Percentiles rank a stretch among this genome's conserved stretches.
Conservation (phyloP, 1,140 invertebrate genomes). For the Lucilia cuprina region DNA sequence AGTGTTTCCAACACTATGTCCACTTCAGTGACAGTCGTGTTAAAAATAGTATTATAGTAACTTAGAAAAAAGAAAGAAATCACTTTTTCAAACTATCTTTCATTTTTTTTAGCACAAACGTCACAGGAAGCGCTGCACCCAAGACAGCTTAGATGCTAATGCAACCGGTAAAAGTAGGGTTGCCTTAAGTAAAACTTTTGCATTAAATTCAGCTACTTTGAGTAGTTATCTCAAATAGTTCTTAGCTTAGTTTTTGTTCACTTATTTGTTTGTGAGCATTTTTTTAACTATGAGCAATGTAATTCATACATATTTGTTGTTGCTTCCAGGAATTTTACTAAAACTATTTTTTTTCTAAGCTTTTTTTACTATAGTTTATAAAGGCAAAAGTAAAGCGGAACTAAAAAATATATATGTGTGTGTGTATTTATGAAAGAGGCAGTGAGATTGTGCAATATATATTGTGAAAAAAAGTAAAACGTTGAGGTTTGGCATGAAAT, state of each 20-base stretch:
- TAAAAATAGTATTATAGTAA: background rate
- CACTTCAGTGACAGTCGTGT: constrained; percentile 2
- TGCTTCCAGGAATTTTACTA: background rate
- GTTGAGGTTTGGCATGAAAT: constrained; percentile 34
- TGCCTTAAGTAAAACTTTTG: background rate
- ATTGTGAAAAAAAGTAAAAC: constrained; percentile 3
- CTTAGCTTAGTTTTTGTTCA: background rate
- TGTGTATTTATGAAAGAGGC: too few relatives aligned
- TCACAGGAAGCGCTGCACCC: background rate
- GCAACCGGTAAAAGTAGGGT: background rate
- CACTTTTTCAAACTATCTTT: background rate
- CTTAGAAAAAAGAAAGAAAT: background rate
- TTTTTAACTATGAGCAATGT: background rate
- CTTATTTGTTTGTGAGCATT: background rate
- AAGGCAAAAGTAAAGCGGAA: background rate
- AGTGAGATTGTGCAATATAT: background rate
- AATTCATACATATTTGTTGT: background rate
- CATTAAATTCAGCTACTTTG: background rate
- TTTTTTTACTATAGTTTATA: background rate
- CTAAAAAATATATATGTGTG: background rate
- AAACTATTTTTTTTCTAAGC: background rate
- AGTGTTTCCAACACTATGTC: background rate
- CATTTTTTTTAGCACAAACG: background rate
- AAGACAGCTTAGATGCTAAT: constrained; percentile 5
- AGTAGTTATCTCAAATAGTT: constrained; percentile 4